These are phyloP conservation scores for Enteromius viviparus DNA, from an alignment of 2,797 vertebrate genomes.

Conservation along the genomic window DNA sequence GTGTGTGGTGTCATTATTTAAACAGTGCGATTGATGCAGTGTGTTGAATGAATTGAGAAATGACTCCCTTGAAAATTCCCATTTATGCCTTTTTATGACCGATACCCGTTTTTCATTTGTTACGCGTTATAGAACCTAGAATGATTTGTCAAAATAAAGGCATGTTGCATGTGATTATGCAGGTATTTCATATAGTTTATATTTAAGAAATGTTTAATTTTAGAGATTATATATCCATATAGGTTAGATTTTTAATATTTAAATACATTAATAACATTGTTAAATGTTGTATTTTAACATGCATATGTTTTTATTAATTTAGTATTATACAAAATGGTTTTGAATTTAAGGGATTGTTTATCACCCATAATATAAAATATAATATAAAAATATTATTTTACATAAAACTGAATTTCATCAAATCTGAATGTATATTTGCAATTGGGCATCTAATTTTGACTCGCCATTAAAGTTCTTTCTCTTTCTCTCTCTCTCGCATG, in stretches of 20 bases:
- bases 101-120: not conserved
- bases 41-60: not conserved
- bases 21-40: not conserved
- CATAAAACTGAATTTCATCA: not conserved
- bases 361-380: not conserved
- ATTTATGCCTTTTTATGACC: not conserved
- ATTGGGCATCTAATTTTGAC: not conserved
- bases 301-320: not conserved
- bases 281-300: not conserved
- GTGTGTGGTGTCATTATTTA: not conserved
- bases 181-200: not conserved
- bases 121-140: not conserved
- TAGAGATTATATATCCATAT: not conserved
- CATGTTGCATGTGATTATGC: no score
- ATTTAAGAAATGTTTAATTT: not conserved
- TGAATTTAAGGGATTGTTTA: not conserved
- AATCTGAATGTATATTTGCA: not conserved
- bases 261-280: not conserved
- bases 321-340: not conserved
- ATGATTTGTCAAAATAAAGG: not conserved
- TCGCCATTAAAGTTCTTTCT: constrained; percentile 30
- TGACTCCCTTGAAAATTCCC: not conserved
- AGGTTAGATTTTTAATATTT: not conserved
- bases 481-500: constrained; percentile 22
- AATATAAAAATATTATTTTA: not conserved